phyloP scores from a whole-genome alignment of 2,888 invertebrate genomes.

The Athalia cordata region DNA sequence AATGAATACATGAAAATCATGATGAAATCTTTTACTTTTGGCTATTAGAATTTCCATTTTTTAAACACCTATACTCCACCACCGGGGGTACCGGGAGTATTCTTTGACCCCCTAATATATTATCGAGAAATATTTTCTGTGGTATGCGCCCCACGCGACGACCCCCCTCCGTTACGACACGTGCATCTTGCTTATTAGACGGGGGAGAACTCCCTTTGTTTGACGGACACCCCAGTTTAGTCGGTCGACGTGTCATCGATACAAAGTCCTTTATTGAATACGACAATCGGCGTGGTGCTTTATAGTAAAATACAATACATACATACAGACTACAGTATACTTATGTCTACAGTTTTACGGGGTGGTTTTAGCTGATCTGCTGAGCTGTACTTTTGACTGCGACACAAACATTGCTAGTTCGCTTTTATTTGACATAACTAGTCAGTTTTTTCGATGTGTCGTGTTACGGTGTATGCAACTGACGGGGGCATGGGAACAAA shows the following conservation, averaged over 20 bases:
- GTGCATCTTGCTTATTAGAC: constrained; percentile 45
- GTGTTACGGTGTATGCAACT: not conserved
- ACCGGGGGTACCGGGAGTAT: not conserved
- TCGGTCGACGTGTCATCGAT: constrained; percentile 44
- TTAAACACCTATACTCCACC: not conserved
- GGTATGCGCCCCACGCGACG: constrained; percentile 26
- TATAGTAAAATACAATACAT: too few relatives aligned
- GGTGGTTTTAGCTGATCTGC: not conserved
- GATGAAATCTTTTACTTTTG: not conserved
- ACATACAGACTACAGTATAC: too few relatives aligned
- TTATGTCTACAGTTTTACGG: too few relatives aligned
- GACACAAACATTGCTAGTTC: constrained; percentile 19
- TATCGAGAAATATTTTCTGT: constrained; percentile 38
- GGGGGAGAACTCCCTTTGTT: constrained; percentile 37
- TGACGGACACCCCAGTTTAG: constrained; percentile 45
- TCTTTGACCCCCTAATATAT: constrained; percentile 22
- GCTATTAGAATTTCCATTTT: too few relatives aligned
- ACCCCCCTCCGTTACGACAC: constrained; percentile 39
- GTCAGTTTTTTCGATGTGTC: not conserved
- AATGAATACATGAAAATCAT: not conserved
- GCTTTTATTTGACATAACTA: not conserved
- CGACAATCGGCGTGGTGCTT: constrained; percentile 28
- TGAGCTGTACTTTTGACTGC: constrained; percentile 42
- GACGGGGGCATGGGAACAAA: not conserved
- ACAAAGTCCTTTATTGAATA: constrained; percentile 44